Evolutionary conservation across 2,113 vertebrate genomes (phyloP).

Genomic region (Ptychochromis oligacanthus): DNA sequence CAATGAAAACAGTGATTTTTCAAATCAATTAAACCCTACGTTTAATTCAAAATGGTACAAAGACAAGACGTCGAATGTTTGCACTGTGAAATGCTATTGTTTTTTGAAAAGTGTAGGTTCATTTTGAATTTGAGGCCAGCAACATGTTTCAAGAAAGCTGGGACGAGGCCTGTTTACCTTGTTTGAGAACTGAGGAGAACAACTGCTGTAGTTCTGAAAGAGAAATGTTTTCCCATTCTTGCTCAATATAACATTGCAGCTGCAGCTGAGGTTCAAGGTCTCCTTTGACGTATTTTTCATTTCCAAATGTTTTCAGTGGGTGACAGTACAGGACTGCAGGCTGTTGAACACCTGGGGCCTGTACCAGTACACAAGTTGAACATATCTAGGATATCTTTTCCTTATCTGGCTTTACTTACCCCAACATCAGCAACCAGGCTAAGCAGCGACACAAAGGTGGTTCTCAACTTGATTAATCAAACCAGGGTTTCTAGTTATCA

Average conservation of each 20-base stretch:
- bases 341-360: slow-evolving; percentile 2
- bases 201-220: neutral
- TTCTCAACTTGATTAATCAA: neutral
- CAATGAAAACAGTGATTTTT: neutral
- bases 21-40: neutral
- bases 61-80: too few relatives aligned
- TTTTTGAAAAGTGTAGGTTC: neutral
- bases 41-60: neutral
- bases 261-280: neutral
- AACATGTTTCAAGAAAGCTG: neutral
- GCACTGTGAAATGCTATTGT: neutral
- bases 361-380: neutral
- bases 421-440: neutral
- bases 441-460: neutral
- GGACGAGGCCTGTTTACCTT: neutral
- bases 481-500: neutral
- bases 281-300: neutral
- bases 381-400: neutral
- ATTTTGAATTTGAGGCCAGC: neutral
- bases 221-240: neutral
- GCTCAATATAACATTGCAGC: neutral
- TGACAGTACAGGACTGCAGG: neutral
- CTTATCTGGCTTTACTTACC: neutral
- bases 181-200: neutral
- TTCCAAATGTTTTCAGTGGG: neutral